A percentile compares a stretch with the other conserved stretches of the same genome.
These are phyloP conservation scores for Toxotes lorentzi DNA, from an alignment of 2,797 vertebrate genomes.

Conservation along the genomic window DNA sequence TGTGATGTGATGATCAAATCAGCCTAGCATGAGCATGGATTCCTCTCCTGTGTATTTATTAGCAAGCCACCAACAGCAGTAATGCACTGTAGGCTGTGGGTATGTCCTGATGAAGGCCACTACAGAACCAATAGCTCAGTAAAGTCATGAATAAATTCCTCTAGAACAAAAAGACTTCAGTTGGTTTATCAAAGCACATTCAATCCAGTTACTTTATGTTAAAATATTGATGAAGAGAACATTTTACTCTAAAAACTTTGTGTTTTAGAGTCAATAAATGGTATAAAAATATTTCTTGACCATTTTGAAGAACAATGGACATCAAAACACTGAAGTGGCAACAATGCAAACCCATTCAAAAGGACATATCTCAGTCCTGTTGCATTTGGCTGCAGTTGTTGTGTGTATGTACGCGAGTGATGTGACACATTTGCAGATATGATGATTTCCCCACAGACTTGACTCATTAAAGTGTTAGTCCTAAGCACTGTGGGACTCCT, in stretches of 20 bases:
- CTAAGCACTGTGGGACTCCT: constrained; percentile 6
- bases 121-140: neutral
- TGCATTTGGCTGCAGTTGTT: neutral
- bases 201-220: neutral
- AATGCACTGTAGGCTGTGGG: neutral
- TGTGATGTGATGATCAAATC: neutral
- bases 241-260: neutral
- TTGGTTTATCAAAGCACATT: neutral
- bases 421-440: constrained; percentile 19
- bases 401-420: neutral
- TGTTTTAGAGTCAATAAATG: neutral
- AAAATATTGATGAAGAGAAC: neutral
- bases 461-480: constrained; percentile 53
- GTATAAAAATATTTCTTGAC: neutral
- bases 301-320: neutral
- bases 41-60: neutral
- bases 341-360: neutral
- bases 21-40: neutral
- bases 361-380: neutral
- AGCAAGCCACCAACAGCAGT: neutral
- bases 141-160: neutral
- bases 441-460: constrained; percentile 68
- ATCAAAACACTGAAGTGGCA: neutral
- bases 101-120: neutral
- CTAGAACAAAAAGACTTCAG: neutral